Percentiles rank a stretch among this genome's conserved stretches.
Conservation (phyloP, 2,113 vertebrate species). For the Gobius niger region DNA sequence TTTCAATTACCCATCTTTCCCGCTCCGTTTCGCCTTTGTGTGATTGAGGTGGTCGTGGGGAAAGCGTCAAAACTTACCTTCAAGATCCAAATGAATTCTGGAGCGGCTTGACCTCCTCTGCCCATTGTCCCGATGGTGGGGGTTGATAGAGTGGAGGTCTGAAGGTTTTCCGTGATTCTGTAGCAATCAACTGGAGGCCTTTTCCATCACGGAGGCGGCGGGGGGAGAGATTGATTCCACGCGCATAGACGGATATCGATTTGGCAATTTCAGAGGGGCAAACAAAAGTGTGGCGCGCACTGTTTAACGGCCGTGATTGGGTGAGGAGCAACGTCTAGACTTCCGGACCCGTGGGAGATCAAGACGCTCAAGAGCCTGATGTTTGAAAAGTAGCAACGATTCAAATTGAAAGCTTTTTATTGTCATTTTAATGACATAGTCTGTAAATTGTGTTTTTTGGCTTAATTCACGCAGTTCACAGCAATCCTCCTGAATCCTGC, state of each 20-base stretch:
- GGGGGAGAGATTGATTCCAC: conserved; percentile 47
- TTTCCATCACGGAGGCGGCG: conserved; percentile 32
- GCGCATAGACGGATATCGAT: conserved; percentile 48
- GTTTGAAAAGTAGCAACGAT: too few species aligned
- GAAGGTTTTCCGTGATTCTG: conserved; percentile 30
- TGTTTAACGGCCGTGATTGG: conserved; percentile 32
- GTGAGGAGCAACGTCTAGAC: conserved; percentile 12
- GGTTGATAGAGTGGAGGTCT: conserved; percentile 51
- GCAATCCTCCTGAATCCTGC: too few species aligned
- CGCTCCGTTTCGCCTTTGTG: conserved; percentile 1
- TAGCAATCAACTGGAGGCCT: conserved; percentile 55
- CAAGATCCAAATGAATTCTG: conserved; percentile 23
- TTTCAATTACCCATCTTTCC: conserved; percentile 13
- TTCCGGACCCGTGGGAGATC: too few species aligned
- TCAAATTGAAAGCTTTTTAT: too few species aligned
- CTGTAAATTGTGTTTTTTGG: too few species aligned
- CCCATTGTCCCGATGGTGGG: conserved; percentile 37
- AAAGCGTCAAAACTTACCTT: conserved; percentile 20
- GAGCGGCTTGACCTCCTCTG: conserved; percentile 20
- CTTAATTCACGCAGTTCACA: too few species aligned
- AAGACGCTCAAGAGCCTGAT: too few species aligned
- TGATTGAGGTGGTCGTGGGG: conserved; percentile 21
- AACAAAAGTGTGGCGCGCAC: conserved; percentile 30
- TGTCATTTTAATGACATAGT: too few species aligned
- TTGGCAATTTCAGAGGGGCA: conserved; percentile 40